Evolutionary conservation across 2,888 invertebrate species (phyloP), one percentile per base, ranked within the genome.

Genomic region (Leucozona laternaria): DNA sequence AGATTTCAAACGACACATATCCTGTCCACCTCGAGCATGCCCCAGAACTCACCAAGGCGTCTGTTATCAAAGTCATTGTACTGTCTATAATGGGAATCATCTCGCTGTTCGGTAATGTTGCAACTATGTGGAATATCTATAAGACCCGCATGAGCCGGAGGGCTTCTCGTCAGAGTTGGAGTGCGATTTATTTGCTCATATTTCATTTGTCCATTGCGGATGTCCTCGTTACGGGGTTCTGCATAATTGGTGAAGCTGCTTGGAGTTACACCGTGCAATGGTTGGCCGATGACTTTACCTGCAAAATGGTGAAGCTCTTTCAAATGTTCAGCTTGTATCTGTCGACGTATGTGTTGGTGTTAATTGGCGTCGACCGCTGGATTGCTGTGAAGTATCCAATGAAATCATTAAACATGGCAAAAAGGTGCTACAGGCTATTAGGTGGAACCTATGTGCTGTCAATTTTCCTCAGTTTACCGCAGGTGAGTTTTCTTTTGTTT

Each of bases 181-280:
- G 95, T 43, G 95, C 95, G 0, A 95, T 96, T 88, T 96, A 97
- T 90, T 95, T 95, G 60, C 93, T 97, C 57, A 96, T 97, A 89
- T 94, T 96, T 72, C 97, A 97, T 90, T 93, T 97, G n/a, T 96
- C 97, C 15, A 94, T 97, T 66, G 96, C 97, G 2, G 97, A 97
- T 92, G 93, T 97, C 17, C 92, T 97, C 31, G 97, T 97, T 6
- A 96, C 97, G 0, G 93, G 96, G 60, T 97, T 96, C 92, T 97
- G 97, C 90, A 95, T 97, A 86, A 95, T 95, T 4, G 96, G 96
- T 0, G 97, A 97, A 89, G 96, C 96, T 0, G 94, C 95, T 0
- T 97, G 97, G 97, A 95, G 95, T 53, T 96, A 95, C 73, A 95
- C 96, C 0, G 96, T 97, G 0, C 95, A 96, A 85, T 97, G 97